phyloP scores from a whole-genome alignment of 2,888 invertebrate genomes.

The Tethea ocularis region DNA sequence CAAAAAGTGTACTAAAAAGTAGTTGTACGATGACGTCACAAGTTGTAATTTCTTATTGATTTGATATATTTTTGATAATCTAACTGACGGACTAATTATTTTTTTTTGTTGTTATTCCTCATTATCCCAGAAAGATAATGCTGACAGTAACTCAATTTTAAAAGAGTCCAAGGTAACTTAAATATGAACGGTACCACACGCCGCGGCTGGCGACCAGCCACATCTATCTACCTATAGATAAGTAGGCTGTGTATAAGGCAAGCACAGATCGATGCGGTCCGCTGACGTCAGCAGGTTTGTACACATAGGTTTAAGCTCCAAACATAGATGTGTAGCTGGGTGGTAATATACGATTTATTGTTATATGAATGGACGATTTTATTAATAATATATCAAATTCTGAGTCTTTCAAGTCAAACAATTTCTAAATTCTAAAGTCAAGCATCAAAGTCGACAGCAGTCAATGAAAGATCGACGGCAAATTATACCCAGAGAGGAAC shows the following conservation, averaged over 20 bases:
- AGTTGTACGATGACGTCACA: too few relatives aligned
- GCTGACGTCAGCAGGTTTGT: not conserved
- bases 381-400: too few relatives aligned
- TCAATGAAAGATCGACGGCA: not conserved
- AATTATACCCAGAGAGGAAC: not conserved
- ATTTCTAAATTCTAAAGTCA: too few relatives aligned
- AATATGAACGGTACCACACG: not conserved
- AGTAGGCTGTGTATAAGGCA: not conserved
- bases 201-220: not conserved
- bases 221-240: not conserved
- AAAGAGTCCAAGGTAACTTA: not conserved
- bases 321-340: not conserved
- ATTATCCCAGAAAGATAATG: too few relatives aligned
- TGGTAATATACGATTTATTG: not conserved
- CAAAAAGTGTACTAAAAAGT: too few relatives aligned
- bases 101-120: too few relatives aligned
- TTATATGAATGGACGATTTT: not conserved
- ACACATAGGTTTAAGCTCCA: conserved; percentile 1
- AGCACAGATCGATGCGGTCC: conserved; percentile 1
- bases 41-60: too few relatives aligned
- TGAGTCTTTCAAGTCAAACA: not conserved
- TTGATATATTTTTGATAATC: too few relatives aligned
- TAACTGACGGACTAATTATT: too few relatives aligned
- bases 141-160: not conserved
- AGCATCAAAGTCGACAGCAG: not conserved